A percentile compares a stretch with the other conserved stretches of the same genome.
phyloP scores from a whole-genome alignment of 2,888 invertebrate genomes.

The Antheraea assamensis region DNA sequence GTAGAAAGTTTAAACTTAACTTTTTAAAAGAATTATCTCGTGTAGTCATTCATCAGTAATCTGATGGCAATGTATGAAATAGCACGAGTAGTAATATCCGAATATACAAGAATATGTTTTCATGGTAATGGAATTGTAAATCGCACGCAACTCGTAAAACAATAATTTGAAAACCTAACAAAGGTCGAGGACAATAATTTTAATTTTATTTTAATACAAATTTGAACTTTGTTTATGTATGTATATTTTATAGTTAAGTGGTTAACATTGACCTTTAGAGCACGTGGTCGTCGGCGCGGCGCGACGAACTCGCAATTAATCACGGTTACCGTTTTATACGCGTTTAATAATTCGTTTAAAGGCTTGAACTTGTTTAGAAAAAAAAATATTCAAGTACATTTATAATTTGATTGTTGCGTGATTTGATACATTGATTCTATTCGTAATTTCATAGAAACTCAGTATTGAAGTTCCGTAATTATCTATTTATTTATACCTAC shows the following conservation, averaged over 20 bases:
- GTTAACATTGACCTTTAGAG: conserved; percentile 43
- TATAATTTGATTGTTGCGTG: conserved; percentile 8
- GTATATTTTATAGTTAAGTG: conserved; percentile 12
- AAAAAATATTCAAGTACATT: background rate
- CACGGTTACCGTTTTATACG: conserved; percentile 13
- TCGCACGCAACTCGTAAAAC: background rate
- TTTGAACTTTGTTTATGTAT: background rate
- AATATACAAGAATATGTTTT: background rate
- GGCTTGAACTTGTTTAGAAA: background rate
- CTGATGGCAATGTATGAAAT: too few relatives aligned
- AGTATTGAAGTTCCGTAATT: too few relatives aligned
- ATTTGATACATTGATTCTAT: background rate
- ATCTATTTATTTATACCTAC: too few relatives aligned
- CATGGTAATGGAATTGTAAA: background rate
- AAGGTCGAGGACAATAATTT: background rate
- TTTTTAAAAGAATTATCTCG: too few relatives aligned
- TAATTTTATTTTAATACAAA: conserved; percentile 1
- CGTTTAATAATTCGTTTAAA: conserved; percentile 3
- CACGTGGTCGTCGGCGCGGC: conserved; percentile 23
- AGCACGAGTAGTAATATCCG: too few relatives aligned
- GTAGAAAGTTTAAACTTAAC: too few relatives aligned
- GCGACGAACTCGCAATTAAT: conserved; percentile 16
- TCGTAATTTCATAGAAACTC: background rate
- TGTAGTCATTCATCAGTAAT: too few relatives aligned
- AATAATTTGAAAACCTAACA: background rate